Evolutionary conservation across 2,888 invertebrate genomes (phyloP), one percentile per base, ranked within the genome.

Genomic region (Euclidia mi): DNA sequence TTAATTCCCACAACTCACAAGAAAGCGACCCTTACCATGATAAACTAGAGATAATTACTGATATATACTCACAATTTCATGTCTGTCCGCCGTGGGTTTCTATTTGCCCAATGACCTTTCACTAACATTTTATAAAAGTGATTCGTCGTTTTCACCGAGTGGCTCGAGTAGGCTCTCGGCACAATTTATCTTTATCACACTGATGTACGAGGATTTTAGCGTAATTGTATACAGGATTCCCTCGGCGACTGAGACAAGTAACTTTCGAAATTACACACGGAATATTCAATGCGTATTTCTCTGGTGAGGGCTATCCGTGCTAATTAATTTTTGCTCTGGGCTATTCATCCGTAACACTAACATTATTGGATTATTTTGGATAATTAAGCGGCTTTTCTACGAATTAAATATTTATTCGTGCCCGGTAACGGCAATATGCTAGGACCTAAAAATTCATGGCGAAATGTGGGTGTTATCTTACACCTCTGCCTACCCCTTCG

Each of bases 211-310:
- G 40, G 37, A 60, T 70, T 69, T 71, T 56, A 41, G 20, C 38
- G 50, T 61, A 67, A 72, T 70, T 66, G 68, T 64, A 61, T 66
- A 65, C 48, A 44, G 53, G 35, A 46, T 47, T 52, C 60, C 61
- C 67, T 44, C 4, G 45, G 31, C 35, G 34, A 35, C 14, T 35
- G 38, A 52, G 42, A 61, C 60, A 50, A 57, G 60, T 53, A 71
- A 55, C 48, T 60, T 59, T 68, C 50, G 46, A 65, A 78, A 77
- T 77, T 64, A 72, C 65, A 65, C 56, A 56, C 57, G 52, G 71
- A 79, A 73, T 76, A 76, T 75, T 75, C 49, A 62, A 66, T 66
- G 42, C 12, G 41, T 48, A 34, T 55, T 61, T 47, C 29, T 28
- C 12, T 51, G 34, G 17, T 45, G 31, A 18, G 40, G 10, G 35